Percentiles rank a stretch among this genome's conserved stretches.
Conservation (phyloP, 2,888 invertebrate species). For the Lepetodrilus schrolli region DNA sequence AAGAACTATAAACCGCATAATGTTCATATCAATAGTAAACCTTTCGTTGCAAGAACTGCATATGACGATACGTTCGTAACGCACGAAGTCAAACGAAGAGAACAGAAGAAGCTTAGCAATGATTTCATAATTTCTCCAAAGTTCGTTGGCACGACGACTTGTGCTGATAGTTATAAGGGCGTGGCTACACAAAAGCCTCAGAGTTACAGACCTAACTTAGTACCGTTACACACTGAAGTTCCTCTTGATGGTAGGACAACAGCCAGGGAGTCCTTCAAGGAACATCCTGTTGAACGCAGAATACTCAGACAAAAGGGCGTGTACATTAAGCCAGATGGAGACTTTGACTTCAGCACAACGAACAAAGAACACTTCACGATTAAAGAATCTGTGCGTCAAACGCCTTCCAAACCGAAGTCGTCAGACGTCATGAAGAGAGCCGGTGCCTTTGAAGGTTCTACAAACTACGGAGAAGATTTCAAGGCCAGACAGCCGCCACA, state of each 20-base stretch:
- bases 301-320: slow-evolving; percentile 40
- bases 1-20: slow-evolving; percentile 24
- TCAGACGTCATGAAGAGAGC: not conserved
- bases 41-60: slow-evolving; percentile 29
- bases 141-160: slow-evolving; percentile 18
- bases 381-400: not conserved
- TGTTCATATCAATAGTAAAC: not conserved
- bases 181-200: not conserved
- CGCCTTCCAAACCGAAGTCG: not conserved
- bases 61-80: slow-evolving; percentile 6
- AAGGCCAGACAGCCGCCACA: slow-evolving; percentile 29
- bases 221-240: slow-evolving; percentile 56
- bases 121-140: not conserved
- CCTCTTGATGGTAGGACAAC: slow-evolving; percentile 69
- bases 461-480: slow-evolving; percentile 57
- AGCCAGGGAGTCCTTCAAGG: slow-evolving; percentile 28
- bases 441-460: not conserved
- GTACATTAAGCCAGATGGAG: slow-evolving; percentile 61
- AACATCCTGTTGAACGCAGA: slow-evolving; percentile 42
- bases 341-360: slow-evolving; percentile 64
- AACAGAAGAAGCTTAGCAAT: not conserved
- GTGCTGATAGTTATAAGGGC: slow-evolving; percentile 19
- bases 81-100: slow-evolving; percentile 5
- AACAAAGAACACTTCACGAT: slow-evolving; percentile 42
- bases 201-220: slow-evolving; percentile 58